Conservation (phyloP, 1,140 invertebrate species). For the Drosophila mauritiana region DNA sequence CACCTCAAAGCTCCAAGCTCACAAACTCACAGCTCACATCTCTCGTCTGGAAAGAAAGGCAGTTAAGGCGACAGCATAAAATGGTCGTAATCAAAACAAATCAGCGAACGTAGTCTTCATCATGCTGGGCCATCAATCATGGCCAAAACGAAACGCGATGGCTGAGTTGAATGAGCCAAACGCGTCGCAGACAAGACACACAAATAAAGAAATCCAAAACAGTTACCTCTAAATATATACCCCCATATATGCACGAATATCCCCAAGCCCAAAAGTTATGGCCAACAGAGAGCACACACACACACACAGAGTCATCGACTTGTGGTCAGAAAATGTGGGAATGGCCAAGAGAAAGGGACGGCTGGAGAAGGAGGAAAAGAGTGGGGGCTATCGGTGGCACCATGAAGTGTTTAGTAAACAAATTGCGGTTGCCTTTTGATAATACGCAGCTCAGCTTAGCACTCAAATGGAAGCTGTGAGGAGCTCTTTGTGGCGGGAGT, state of each 20-base stretch:
- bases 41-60: constrained; percentile 45
- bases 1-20: constrained; percentile 41
- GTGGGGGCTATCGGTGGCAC: constrained; percentile 68
- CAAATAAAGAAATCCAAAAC: constrained; percentile 35
- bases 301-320: constrained; percentile 51
- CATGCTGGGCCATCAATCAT: constrained; percentile 74
- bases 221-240: constrained; percentile 49
- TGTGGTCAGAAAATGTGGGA: constrained; percentile 57
- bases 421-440: constrained; percentile 78
- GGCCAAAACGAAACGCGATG: constrained; percentile 60
- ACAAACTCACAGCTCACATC: neutral
- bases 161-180: constrained; percentile 67
- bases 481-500: constrained; percentile 12
- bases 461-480: constrained; percentile 31
- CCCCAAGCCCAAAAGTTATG: constrained; percentile 31
- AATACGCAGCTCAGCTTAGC: constrained; percentile 70
- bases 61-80: constrained; percentile 58
- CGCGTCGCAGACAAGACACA: constrained; percentile 29
- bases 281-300: constrained; percentile 18
- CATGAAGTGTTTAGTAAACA: constrained; percentile 83
- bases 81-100: constrained; percentile 78
- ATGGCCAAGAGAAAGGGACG: constrained; percentile 8
- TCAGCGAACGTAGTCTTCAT: constrained; percentile 72
- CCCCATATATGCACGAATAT: constrained; percentile 5
- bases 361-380: constrained; percentile 1